Conservation (phyloP, 2,113 vertebrate genomes). For the Hippocampus mohnikei region DNA sequence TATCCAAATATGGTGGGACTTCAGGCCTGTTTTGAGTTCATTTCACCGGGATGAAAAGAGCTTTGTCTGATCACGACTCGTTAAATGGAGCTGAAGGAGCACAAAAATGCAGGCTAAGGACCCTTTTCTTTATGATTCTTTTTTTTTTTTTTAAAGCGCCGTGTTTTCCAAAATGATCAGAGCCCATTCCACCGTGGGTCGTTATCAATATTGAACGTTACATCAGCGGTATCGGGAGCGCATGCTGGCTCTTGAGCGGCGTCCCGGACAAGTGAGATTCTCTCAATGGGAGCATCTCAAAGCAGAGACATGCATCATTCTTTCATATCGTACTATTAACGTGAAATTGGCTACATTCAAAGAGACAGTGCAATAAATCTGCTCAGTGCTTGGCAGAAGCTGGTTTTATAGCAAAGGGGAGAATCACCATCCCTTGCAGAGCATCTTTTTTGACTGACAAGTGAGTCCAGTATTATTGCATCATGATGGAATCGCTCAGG, state of each 20-base stretch:
- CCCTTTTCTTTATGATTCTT: conserved; percentile 9
- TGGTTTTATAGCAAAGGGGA: conserved; percentile 50
- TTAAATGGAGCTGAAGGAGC: conserved; percentile 47
- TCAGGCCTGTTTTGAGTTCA: conserved; percentile 36
- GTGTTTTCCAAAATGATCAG: conserved; percentile 68
- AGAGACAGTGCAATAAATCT: conserved; percentile 70
- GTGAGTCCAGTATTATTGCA: conserved; percentile 57
- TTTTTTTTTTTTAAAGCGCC: conserved; percentile 12
- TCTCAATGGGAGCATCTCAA: conserved; percentile 33
- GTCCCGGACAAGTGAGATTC: conserved; percentile 30
- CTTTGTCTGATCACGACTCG: conserved; percentile 37
- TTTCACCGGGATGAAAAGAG: conserved; percentile 44
- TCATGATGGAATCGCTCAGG: conserved; percentile 50
- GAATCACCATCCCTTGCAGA: conserved; percentile 56
- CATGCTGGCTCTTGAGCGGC: conserved; percentile 35
- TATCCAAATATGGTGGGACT: background rate
- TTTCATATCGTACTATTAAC: conserved; percentile 73
- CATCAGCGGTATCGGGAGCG: conserved; percentile 53
- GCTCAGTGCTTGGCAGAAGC: conserved; percentile 40
- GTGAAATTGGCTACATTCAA: conserved; percentile 76
- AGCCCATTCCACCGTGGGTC: conserved; percentile 56
- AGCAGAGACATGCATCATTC: conserved; percentile 69
- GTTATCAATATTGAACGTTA: conserved; percentile 74
- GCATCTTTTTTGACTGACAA: conserved; percentile 49
- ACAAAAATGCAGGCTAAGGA: conserved; percentile 21